Evolutionary conservation across 2,797 vertebrate genomes (phyloP).

Genomic region (Octomys mimax): DNA sequence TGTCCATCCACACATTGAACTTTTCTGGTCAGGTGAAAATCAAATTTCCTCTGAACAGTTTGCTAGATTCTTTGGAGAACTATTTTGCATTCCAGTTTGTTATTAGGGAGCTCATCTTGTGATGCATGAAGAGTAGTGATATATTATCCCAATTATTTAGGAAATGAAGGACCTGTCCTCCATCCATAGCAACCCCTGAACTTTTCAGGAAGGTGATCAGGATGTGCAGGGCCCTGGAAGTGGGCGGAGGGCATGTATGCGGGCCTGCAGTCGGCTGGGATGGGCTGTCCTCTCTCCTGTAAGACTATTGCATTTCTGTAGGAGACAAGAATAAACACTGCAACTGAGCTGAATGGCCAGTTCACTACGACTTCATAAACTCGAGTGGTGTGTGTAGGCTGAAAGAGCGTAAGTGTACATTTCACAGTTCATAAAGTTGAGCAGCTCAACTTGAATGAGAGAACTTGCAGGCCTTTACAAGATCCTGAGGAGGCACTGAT

Average conservation of each 20-base stretch:
- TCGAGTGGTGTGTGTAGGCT: background rate
- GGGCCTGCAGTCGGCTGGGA: constrained; percentile 1
- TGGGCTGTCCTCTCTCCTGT: background rate
- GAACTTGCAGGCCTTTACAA: background rate
- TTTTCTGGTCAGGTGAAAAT: background rate
- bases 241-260: background rate
- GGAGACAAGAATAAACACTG: constrained; percentile 56
- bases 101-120: background rate
- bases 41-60: constrained; percentile 43
- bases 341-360: constrained; percentile 1
- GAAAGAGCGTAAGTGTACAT: constrained; percentile 27
- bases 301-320: constrained; percentile 38
- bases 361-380: constrained; percentile 34
- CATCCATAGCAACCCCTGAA: background rate
- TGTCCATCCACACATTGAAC: background rate
- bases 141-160: background rate
- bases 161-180: background rate
- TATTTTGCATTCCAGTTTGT: constrained; percentile 37
- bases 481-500: background rate
- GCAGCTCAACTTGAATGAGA: constrained; percentile 55
- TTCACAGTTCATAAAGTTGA: constrained; percentile 71
- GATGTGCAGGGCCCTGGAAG: background rate
- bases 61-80: constrained; percentile 50
- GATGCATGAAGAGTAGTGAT: background rate
- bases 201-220: background rate